Evolutionary conservation across 2,113 vertebrate species (phyloP).

Genomic region (Piprites chloris): DNA sequence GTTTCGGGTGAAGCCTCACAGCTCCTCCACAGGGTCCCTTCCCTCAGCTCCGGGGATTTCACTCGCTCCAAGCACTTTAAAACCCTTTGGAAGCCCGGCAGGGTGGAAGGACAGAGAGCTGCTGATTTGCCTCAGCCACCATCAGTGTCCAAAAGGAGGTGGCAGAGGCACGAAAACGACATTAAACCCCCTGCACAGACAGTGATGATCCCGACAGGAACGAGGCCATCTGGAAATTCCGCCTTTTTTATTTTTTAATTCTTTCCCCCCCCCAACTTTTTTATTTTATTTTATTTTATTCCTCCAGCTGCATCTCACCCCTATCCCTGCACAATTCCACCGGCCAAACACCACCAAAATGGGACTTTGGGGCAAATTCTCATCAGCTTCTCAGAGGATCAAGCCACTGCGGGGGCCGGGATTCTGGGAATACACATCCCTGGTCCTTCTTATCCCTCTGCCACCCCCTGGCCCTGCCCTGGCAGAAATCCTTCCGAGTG

Average conservation of each 20-base stretch:
- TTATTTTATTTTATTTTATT: neutral
- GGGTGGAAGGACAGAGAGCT: neutral
- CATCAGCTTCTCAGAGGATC: neutral
- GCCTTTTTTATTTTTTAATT: neutral
- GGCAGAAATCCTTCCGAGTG: neutral
- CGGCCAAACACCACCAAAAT: neutral
- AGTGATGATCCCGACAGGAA: neutral
- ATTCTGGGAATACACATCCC: fast-evolving
- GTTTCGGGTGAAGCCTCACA: too few species aligned
- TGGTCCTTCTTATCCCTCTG: neutral
- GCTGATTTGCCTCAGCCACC: neutral
- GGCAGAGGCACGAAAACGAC: neutral
- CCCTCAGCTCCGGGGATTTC: neutral
- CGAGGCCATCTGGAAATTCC: neutral
- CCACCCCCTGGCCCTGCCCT: neutral
- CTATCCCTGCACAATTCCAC: neutral
- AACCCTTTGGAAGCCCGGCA: neutral
- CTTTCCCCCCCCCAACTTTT: too few species aligned
- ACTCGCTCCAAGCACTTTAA: neutral
- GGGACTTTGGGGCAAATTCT: neutral
- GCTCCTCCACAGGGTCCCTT: neutral
- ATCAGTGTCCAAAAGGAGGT: neutral
- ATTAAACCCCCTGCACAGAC: neutral
- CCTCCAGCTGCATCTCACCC: neutral
- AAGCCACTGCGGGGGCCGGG: neutral